These are phyloP conservation scores for Chaenodraco wilsoni DNA, from an alignment of 2,797 vertebrate species.

Conservation along the genomic window DNA sequence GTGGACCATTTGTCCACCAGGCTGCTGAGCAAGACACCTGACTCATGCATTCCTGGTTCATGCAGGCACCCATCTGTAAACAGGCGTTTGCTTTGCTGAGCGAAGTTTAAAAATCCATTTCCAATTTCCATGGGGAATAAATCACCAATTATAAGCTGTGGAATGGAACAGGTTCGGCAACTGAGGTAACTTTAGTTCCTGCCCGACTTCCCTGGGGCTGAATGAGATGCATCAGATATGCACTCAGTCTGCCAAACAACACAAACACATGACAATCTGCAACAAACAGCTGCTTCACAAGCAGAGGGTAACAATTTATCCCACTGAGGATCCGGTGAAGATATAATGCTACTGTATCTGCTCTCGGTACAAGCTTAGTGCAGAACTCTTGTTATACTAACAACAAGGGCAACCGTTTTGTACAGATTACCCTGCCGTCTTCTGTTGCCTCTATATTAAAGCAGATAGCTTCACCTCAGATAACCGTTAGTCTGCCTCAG, in stretches of 20 bases:
- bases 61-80: background rate
- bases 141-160: background rate
- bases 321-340: slow-evolving; percentile 1
- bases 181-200: slow-evolving; percentile 48
- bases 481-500: slow-evolving; percentile 28
- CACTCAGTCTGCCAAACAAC: background rate
- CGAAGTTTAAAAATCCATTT: background rate
- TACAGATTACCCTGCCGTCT: background rate
- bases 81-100: slow-evolving; percentile 10
- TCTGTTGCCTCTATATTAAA: slow-evolving; percentile 2
- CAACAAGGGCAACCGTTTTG: background rate
- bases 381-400: background rate
- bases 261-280: slow-evolving; percentile 27
- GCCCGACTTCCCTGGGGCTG: background rate
- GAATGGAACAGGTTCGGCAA: background rate
- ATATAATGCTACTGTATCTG: slow-evolving; percentile 11
- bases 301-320: background rate
- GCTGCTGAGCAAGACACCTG: background rate
- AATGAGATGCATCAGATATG: slow-evolving; percentile 32
- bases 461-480: slow-evolving; percentile 5
- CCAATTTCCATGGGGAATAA: background rate
- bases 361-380: background rate
- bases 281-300: slow-evolving; percentile 11
- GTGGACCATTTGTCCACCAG: background rate
- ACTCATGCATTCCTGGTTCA: background rate